These are phyloP conservation scores for Trachelus stipa DNA, from an alignment of 2,888 invertebrate genomes.

Conservation along the genomic window DNA sequence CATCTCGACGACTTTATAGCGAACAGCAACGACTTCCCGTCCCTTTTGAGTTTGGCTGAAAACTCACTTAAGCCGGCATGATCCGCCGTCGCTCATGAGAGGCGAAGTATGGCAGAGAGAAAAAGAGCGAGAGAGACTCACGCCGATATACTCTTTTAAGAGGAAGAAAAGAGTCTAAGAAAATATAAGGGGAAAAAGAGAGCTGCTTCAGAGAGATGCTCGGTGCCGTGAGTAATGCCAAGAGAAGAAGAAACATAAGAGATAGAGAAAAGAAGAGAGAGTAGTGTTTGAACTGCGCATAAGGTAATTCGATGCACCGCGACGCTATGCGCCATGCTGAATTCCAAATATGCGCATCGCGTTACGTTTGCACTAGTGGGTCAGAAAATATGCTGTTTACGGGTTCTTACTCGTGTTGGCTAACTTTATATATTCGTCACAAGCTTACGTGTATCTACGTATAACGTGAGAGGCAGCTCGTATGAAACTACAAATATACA, in stretches of 20 bases:
- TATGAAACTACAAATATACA: not conserved
- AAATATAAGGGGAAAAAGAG: not conserved
- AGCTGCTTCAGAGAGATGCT: not conserved
- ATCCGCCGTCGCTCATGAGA: not conserved
- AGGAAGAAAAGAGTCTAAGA: not conserved
- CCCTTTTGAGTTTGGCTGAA: not conserved
- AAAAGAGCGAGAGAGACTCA: not conserved
- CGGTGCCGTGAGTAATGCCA: not conserved
- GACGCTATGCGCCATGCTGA: conserved; percentile 37
- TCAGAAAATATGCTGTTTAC: conserved; percentile 58
- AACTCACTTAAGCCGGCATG: not conserved
- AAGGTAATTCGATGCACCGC: conserved; percentile 36
- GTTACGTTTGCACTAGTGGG: conserved; percentile 52
- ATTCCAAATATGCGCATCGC: conserved; percentile 50
- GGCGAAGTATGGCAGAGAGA: not conserved
- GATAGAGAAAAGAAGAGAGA: not conserved
- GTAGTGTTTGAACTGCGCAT: conserved; percentile 20
- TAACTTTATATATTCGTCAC: not conserved
- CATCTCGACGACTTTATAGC: not conserved
- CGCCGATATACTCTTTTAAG: not conserved
- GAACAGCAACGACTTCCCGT: not conserved
- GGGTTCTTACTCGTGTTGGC: conserved; percentile 17
- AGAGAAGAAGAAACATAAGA: not conserved
- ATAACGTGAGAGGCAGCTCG: not conserved
- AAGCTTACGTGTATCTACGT: not conserved